A percentile compares a stretch with the other conserved stretches of the same genome.
These are phyloP conservation scores for Oreochromis mossambicus DNA, from an alignment of 2,797 vertebrate species.

Conservation along the genomic window DNA sequence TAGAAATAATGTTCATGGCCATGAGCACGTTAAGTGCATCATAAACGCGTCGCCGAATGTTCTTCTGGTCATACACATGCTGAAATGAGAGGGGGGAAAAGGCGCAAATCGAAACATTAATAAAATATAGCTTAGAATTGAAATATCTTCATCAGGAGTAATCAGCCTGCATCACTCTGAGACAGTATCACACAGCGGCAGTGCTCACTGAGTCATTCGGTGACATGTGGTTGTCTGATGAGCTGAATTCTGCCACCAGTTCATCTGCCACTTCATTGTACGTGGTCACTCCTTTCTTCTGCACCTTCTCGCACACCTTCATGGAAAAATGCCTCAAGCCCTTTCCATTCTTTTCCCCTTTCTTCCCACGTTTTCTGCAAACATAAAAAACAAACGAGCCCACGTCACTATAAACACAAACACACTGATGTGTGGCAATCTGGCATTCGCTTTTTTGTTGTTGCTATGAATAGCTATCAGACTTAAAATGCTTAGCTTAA, in stretches of 20 bases:
- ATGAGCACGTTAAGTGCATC: slow-evolving; percentile 98
- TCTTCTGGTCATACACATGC: slow-evolving; percentile 99
- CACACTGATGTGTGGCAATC: neutral
- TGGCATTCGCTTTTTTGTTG: neutral
- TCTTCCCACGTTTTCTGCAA: slow-evolving; percentile 88
- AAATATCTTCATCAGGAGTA: neutral
- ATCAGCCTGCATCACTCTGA: neutral
- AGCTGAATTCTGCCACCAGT: slow-evolving; percentile 97
- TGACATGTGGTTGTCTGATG: slow-evolving; percentile 93
- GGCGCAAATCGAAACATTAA: neutral
- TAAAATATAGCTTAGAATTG: neutral
- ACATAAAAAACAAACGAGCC: neutral
- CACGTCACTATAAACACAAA: neutral
- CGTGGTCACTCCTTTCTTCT: slow-evolving; percentile 96
- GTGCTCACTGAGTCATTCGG: slow-evolving; percentile 91
- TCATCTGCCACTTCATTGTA: slow-evolving; percentile 99
- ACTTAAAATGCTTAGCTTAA: neutral
- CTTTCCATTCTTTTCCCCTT: slow-evolving; percentile 98
- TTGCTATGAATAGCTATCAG: neutral
- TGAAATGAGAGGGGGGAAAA: neutral
- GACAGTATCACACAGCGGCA: neutral
- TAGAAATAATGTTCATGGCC: slow-evolving; percentile 99
- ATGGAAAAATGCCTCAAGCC: slow-evolving; percentile 98
- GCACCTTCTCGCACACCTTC: slow-evolving; percentile 99
- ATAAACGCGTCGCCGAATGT: slow-evolving; percentile 96